Percentiles rank a stretch among this genome's conserved stretches.
These are phyloP conservation scores for Antitype chi DNA, from an alignment of 2,888 invertebrate genomes.

Conservation along the genomic window DNA sequence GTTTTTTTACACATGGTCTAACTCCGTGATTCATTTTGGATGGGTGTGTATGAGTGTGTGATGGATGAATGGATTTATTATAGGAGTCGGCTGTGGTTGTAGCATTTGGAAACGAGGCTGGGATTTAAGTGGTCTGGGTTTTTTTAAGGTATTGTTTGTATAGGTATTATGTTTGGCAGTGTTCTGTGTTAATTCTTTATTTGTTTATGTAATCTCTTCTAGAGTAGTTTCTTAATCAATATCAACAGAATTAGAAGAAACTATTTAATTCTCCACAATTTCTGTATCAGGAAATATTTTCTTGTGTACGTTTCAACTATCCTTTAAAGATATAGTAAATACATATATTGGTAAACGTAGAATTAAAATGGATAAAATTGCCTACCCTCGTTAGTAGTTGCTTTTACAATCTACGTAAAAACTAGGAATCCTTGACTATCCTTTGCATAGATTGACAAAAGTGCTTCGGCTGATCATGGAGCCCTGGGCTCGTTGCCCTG, in stretches of 20 bases:
- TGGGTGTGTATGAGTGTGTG: slow-evolving; percentile 31
- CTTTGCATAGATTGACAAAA: not conserved
- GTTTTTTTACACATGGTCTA: slow-evolving; percentile 45
- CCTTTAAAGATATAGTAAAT: not conserved
- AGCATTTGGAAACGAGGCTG: slow-evolving; percentile 9
- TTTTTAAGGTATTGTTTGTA: slow-evolving; percentile 18
- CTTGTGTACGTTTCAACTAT: not conserved
- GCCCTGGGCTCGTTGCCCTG: too few species aligned
- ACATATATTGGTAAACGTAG: not conserved
- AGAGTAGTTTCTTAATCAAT: not conserved
- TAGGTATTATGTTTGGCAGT: not conserved
- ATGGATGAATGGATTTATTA: slow-evolving; percentile 39
- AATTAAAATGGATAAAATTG: not conserved
- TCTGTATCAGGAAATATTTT: not conserved
- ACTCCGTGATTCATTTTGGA: slow-evolving; percentile 44
- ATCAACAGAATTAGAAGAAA: not conserved
- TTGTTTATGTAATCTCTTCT: not conserved
- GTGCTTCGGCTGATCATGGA: too few species aligned
- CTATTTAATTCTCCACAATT: not conserved
- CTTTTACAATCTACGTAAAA: not conserved
- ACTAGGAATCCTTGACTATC: not conserved
- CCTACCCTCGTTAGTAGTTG: not conserved
- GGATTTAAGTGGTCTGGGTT: not conserved
- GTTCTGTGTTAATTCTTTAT: not conserved
- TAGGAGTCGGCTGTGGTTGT: slow-evolving; percentile 20